Evolutionary conservation across 1,140 invertebrate genomes (phyloP).

Genomic region (Bombus picipes): DNA sequence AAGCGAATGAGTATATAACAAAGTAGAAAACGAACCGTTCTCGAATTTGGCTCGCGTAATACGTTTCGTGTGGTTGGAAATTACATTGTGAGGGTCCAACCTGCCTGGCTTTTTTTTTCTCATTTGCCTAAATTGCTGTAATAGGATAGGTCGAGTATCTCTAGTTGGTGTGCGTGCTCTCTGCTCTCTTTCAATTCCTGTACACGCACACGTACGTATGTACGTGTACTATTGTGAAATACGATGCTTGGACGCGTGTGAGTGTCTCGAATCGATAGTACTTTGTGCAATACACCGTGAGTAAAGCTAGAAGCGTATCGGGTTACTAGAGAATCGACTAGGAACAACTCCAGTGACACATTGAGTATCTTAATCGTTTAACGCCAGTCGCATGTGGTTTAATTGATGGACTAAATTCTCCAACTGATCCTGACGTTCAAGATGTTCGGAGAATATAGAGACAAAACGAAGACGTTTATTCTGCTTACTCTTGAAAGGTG

Average conservation of each 20-base stretch:
- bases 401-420: background rate
- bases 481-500: background rate
- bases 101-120: background rate
- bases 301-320: constrained; percentile 8
- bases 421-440: too few species aligned
- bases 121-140: constrained; percentile 29
- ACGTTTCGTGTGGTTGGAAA: constrained; percentile 19
- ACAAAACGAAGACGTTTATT: background rate
- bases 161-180: background rate
- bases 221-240: too few species aligned
- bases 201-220: too few species aligned
- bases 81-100: background rate
- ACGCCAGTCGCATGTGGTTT: background rate
- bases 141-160: constrained; percentile 22
- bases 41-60: constrained; percentile 7
- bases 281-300: constrained; percentile 37
- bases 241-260: background rate
- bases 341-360: too few species aligned
- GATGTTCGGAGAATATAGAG: too few species aligned
- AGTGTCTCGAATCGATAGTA: constrained; percentile 39
- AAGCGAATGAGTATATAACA: background rate
- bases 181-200: too few species aligned
- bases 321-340: constrained; percentile 11
- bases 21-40: background rate
- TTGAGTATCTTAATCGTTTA: background rate